Evolutionary conservation across 1,140 invertebrate species (phyloP).

Genomic region (Stratiolaelaps scimitus): DNA sequence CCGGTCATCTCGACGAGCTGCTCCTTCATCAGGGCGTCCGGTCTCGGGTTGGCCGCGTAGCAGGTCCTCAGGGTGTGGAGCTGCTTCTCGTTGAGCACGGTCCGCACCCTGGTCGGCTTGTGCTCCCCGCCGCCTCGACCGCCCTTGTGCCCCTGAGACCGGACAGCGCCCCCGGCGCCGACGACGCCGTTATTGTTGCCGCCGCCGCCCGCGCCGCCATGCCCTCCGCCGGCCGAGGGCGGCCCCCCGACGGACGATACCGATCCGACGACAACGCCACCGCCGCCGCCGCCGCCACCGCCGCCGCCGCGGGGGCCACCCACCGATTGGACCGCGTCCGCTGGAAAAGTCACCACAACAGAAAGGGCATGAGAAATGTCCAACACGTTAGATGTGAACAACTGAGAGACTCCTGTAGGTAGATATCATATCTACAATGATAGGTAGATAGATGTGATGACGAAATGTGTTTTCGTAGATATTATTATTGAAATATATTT

Average conservation of each 20-base stretch:
- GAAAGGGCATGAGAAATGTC: too few species aligned
- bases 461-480: too few species aligned
- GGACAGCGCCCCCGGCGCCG: constrained; percentile 33
- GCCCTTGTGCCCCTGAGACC: constrained; percentile 32
- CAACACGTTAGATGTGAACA: too few species aligned
- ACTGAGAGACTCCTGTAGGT: too few species aligned
- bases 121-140: constrained; percentile 40
- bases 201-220: constrained; percentile 33
- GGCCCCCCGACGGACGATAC: constrained; percentile 29
- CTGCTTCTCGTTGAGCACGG: constrained; percentile 96
- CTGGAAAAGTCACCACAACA: constrained; percentile 31
- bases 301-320: constrained; percentile 49
- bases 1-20: constrained; percentile 97
- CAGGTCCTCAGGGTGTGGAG: constrained; percentile 81
- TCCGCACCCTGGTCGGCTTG: constrained; percentile 90
- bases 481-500: too few species aligned
- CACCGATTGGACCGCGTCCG: constrained; percentile 45
- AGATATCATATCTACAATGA: too few species aligned
- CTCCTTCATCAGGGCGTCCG: constrained; percentile 98
- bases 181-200: constrained; percentile 33
- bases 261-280: neutral
- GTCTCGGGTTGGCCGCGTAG: constrained; percentile 91
- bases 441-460: too few species aligned
- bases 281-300: constrained; percentile 40
- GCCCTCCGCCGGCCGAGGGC: constrained; percentile 33